A percentile compares a stretch with the other conserved stretches of the same genome.
Evolutionary conservation across 2,888 invertebrate species (phyloP).

Genomic region (Incurvaria masculella): DNA sequence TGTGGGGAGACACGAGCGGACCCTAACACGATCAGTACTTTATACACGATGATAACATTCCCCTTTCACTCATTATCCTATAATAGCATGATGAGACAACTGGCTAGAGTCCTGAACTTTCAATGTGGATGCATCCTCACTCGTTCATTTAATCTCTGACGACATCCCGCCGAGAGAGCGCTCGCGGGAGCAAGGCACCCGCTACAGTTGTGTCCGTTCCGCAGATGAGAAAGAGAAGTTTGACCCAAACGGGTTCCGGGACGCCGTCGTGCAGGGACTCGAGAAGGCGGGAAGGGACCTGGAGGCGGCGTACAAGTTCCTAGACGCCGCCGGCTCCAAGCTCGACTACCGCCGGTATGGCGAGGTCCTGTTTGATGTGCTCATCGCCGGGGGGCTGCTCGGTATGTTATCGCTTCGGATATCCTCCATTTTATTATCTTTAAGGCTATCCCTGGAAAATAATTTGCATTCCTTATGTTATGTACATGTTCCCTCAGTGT

Average conservation of each 20-base stretch:
- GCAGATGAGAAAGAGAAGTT: conserved; percentile 99
- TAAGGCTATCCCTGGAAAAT: conserved; percentile 1
- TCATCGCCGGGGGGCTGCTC: conserved; percentile 95
- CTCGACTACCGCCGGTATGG: conserved; percentile 98
- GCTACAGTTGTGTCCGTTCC: conserved; percentile 15
- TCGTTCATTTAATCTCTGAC: conserved; percentile 6
- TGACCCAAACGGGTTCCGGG: conserved; percentile 98
- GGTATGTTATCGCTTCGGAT: too few relatives aligned
- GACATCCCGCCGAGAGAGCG: too few relatives aligned
- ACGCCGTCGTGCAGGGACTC: conserved; percentile 92
- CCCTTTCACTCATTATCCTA: too few relatives aligned
- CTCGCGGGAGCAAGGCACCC: background rate
- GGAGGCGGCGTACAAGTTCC: conserved; percentile 92
- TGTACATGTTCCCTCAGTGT: conserved; percentile 1
- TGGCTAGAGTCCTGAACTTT: conserved; percentile 18
- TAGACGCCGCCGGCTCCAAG: conserved; percentile 93
- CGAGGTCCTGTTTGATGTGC: conserved; percentile 95
- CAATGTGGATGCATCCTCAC: conserved; percentile 11
- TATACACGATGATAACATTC: too few relatives aligned
- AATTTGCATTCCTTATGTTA: background rate
- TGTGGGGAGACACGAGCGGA: too few relatives aligned
- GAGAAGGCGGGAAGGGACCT: conserved; percentile 93
- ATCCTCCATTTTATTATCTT: background rate
- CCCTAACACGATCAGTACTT: too few relatives aligned
- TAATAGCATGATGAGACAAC: conserved; percentile 14